phyloP scores from a whole-genome alignment of 2,888 invertebrate species.

The Boloria euphrosyne region DNA sequence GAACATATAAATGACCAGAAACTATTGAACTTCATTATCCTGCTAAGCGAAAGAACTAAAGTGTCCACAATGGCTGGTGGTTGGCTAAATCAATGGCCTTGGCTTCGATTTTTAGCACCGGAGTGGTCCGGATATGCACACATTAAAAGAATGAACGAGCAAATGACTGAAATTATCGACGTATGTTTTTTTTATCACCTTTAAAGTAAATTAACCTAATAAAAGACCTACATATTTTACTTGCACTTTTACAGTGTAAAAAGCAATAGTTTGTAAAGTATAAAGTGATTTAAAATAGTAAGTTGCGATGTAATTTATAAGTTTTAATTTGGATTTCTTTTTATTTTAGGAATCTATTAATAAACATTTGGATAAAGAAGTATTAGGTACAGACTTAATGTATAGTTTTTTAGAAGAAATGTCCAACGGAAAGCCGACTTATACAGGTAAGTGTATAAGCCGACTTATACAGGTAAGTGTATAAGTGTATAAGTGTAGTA shows the following conservation, averaged over 20 bases:
- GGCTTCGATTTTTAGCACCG: constrained; percentile 85
- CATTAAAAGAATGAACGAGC: constrained; percentile 73
- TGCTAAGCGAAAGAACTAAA: constrained; percentile 61
- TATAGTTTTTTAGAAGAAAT: constrained; percentile 85
- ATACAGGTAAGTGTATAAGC: constrained; percentile 58
- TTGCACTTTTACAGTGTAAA: no score
- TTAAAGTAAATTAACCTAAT: neutral
- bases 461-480: no score
- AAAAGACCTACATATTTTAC: no score
- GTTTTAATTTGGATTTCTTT: constrained; percentile 2
- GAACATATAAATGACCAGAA: constrained; percentile 82
- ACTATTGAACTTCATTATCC: constrained; percentile 57
- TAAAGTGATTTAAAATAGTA: no score
- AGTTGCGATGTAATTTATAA: neutral
- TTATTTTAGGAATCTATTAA: constrained; percentile 75
- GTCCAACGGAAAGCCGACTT: constrained; percentile 59
- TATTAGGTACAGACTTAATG: constrained; percentile 79
- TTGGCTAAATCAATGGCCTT: constrained; percentile 85
- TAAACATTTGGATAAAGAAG: constrained; percentile 72
- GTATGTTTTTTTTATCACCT: constrained; percentile 17
- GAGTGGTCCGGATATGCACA: constrained; percentile 83
- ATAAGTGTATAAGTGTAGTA: no score
- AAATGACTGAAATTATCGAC: constrained; percentile 79
- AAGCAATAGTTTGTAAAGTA: no score
- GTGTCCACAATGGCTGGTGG: constrained; percentile 86